phyloP scores from a whole-genome alignment of 1,140 invertebrate genomes.

The Drosophila arizonae region DNA sequence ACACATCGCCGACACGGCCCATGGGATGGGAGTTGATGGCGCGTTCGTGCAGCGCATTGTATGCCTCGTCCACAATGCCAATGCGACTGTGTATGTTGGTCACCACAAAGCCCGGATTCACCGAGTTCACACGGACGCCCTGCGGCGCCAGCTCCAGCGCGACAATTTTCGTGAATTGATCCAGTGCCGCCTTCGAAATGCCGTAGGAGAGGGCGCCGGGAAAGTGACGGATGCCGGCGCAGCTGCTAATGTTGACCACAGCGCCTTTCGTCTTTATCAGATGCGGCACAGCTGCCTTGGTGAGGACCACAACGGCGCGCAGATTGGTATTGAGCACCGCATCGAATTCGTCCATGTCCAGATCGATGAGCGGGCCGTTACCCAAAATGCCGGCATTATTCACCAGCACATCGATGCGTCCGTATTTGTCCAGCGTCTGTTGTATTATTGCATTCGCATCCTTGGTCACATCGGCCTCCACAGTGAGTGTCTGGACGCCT shows the following conservation, averaged over 20 bases:
- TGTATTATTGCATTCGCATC: constrained; percentile 90
- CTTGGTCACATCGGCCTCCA: constrained; percentile 87
- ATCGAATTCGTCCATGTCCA: constrained; percentile 92
- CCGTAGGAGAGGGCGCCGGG: constrained; percentile 91
- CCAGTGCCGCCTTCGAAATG: constrained; percentile 94
- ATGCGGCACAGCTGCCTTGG: constrained; percentile 92
- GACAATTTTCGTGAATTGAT: constrained; percentile 93
- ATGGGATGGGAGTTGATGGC: constrained; percentile 91
- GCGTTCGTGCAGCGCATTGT: constrained; percentile 89
- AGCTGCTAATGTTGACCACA: constrained; percentile 96
- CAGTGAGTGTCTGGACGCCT: constrained; percentile 41
- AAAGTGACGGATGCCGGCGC: constrained; percentile 92
- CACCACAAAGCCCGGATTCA: constrained; percentile 91
- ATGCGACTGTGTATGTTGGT: constrained; percentile 93
- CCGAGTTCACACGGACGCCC: constrained; percentile 92
- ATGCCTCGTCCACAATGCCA: constrained; percentile 88
- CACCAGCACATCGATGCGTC: constrained; percentile 90
- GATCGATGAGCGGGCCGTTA: constrained; percentile 87
- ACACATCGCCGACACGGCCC: constrained; percentile 89
- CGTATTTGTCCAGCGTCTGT: constrained; percentile 88
- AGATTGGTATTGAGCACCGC: constrained; percentile 93
- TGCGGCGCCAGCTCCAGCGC: constrained; percentile 91
- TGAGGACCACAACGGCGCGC: constrained; percentile 91
- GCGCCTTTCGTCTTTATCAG: constrained; percentile 91
- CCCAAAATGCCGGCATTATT: constrained; percentile 94